These are phyloP conservation scores for Casuarius casuarius DNA, from an alignment of 2,113 vertebrate genomes.

Conservation along the genomic window DNA sequence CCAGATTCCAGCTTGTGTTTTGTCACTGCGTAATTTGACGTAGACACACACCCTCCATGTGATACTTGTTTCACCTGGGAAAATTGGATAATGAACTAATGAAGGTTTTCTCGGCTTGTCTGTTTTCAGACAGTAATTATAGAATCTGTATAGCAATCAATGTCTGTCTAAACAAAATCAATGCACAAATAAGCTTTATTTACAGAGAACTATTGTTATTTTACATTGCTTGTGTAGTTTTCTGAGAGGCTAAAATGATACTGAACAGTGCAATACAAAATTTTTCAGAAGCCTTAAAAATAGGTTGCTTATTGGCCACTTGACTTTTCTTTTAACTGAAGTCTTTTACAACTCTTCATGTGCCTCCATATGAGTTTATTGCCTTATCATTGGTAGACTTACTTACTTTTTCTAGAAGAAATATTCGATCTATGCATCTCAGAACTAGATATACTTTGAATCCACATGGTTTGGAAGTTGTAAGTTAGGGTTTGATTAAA, in stretches of 20 bases:
- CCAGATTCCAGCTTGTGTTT: constrained; percentile 31
- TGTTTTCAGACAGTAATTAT: constrained; percentile 58
- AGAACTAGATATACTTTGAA: neutral
- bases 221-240: neutral
- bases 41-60: neutral
- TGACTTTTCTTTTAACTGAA: constrained; percentile 17
- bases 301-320: neutral
- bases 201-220: constrained; percentile 4
- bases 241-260: neutral
- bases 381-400: neutral
- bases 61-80: constrained; percentile 65
- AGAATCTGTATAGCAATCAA: neutral
- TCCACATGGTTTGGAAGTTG: neutral
- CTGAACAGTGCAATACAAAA: neutral
- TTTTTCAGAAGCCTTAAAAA: neutral
- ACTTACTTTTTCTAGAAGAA: neutral
- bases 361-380: neutral
- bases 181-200: constrained; percentile 8
- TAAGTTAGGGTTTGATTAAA: neutral
- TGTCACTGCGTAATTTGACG: constrained; percentile 59
- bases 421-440: neutral
- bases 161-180: constrained; percentile 25
- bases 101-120: constrained; percentile 56
- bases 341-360: neutral
- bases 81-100: constrained; percentile 57